phyloP scores from a whole-genome alignment of 2,113 vertebrate genomes.

The Dermatemys mawii region DNA sequence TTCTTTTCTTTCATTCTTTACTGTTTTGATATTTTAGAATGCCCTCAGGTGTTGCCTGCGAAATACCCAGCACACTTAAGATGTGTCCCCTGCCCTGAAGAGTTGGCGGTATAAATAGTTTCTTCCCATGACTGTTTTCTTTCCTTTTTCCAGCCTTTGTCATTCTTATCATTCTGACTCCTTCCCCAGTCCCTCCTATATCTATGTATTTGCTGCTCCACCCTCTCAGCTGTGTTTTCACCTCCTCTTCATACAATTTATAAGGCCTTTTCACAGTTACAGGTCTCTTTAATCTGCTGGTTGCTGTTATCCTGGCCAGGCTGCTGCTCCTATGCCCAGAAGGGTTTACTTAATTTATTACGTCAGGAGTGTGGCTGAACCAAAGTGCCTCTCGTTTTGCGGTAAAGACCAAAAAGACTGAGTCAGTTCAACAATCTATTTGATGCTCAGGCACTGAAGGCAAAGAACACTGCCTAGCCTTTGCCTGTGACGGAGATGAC shows the following conservation, averaged over 20 bases:
- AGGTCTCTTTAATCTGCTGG: neutral
- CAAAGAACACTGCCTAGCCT: fast-evolving
- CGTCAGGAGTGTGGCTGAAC: neutral
- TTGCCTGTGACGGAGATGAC: neutral
- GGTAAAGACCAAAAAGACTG: neutral
- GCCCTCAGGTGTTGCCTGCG: neutral
- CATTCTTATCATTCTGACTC: neutral
- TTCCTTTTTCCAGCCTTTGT: neutral
- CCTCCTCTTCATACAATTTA: neutral
- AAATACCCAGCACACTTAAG: no score
- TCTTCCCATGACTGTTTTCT: neutral
- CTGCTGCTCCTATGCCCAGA: neutral
- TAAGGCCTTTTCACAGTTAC: neutral
- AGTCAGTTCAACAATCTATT: neutral
- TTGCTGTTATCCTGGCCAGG: neutral
- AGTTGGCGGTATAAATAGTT: neutral
- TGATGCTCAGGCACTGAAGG: neutral
- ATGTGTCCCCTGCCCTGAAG: neutral
- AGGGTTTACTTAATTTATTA: neutral
- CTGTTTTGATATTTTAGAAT: neutral
- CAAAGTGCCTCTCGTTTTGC: neutral
- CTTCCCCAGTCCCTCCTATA: neutral
- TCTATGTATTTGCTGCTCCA: neutral
- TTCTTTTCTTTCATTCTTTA: slow-evolving; percentile 22
- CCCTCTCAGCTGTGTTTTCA: neutral